Evolutionary conservation across 2,888 invertebrate species (phyloP), one percentile per base, ranked within the genome.

Genomic region (Psylliodes chrysocephalus): DNA sequence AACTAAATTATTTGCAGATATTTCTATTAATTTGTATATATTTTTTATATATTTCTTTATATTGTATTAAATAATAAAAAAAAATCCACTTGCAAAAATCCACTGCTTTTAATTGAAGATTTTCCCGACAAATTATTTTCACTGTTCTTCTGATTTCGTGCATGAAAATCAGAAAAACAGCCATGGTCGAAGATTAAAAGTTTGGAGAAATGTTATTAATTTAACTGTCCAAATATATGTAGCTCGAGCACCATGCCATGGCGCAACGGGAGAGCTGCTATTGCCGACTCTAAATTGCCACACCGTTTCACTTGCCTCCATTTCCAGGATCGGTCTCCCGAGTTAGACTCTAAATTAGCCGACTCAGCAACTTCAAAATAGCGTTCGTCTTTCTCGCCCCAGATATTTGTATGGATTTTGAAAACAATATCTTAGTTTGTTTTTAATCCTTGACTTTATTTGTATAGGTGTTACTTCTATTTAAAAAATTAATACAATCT

Each of bases 141-240:
- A 55, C 18, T 18, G 55, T 40, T 55, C 14, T 18, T 30, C 19
- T 46, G 22, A 46, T 47, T 55, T 5, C 35, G 18, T 47, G 19
- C 30, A 28, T 19, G 33, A 46, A 44, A 40, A 17, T 35, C 40
- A 40, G 44, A 54, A 53, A 53, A 61, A 61, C 15, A 35, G 17
- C 52, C 54, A 28, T 22, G 53, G 25, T 19, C 40, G 22, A 46
- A 55, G 38, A 62, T 54, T 42, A 52, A 63, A 63, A 44, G 46
- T 42, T 44, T 53, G 30, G 47, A 33, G 47, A 47, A 57, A 53
- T 47, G 69, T 70, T 69, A 71, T 73, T 73, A 71, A 73, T 73
- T 67, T 55, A 63, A 65, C 65, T 70, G 70, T 73, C 71, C 63
- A 66, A 66, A 69, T 68, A 69, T 68, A 67, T 72, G 70, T 68